A percentile compares a stretch with the other conserved stretches of the same genome.
These are phyloP conservation scores for Didymodactylos carnosus DNA, from an alignment of 2,888 invertebrate genomes.

Conservation along the genomic window DNA sequence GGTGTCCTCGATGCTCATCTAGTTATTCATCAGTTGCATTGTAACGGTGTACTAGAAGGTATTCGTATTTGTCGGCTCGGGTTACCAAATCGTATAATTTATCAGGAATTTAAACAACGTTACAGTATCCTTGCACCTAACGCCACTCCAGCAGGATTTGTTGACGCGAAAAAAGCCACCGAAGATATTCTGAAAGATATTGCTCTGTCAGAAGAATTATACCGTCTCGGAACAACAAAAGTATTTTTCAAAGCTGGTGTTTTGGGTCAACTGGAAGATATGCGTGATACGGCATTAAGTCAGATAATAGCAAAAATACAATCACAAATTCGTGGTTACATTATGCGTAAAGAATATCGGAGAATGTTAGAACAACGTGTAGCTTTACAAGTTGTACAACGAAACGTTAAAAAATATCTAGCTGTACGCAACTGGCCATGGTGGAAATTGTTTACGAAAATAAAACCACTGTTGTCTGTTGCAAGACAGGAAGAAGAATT, in stretches of 20 bases:
- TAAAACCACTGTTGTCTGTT: conserved; percentile 96
- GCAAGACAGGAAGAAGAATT: conserved; percentile 96
- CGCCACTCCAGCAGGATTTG: conserved; percentile 39
- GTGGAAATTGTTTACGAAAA: conserved; percentile 98
- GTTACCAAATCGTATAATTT: conserved; percentile 99
- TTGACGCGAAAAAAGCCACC: conserved; percentile 48
- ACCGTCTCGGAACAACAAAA: conserved; percentile 95
- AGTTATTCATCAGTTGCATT: conserved; percentile 98
- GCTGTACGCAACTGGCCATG: conserved; percentile 97
- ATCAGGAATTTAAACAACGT: conserved; percentile 99
- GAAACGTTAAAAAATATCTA: conserved; percentile 97
- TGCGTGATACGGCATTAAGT: conserved; percentile 89
- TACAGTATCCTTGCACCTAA: conserved; percentile 98
- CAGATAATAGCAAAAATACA: conserved; percentile 80
- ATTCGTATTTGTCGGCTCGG: conserved; percentile 98
- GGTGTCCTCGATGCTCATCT: conserved; percentile 90
- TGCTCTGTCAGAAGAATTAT: conserved; percentile 72
- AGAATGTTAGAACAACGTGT: conserved; percentile 87
- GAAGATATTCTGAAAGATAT: conserved; percentile 35
- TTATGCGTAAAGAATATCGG: conserved; percentile 57
- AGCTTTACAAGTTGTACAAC: conserved; percentile 74
- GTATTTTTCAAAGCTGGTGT: conserved; percentile 99
- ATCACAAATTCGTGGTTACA: conserved; percentile 75
- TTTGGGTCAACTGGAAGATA: conserved; percentile 98
- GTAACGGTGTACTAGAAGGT: conserved; percentile 99